Evolutionary conservation across 1,140 invertebrate genomes (phyloP).

Genomic region (Scaptomyza graminum): DNA sequence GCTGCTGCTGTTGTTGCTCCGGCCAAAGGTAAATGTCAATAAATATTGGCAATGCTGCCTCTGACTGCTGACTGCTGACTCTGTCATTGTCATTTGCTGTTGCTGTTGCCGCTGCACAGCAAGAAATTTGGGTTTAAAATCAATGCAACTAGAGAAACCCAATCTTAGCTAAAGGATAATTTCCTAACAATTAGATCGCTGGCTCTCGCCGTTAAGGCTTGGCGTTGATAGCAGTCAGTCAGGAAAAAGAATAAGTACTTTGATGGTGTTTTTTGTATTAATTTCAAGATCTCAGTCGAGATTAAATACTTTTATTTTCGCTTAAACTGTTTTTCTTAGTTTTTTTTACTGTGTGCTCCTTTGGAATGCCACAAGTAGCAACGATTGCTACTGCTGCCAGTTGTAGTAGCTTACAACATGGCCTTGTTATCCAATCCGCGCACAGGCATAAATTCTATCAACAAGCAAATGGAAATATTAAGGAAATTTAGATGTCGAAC

Average conservation of each 20-base stretch:
- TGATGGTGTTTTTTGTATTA: no score
- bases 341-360: neutral
- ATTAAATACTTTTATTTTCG: no score
- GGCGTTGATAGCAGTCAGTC: no score
- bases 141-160: neutral
- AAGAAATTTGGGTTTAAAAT: neutral
- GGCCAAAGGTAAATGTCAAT: constrained; percentile 70
- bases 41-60: constrained; percentile 72
- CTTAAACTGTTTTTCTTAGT: neutral
- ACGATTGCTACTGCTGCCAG: constrained; percentile 12
- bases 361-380: constrained; percentile 55
- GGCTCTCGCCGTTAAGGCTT: no score
- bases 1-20: constrained; percentile 3
- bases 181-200: no score
- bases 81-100: constrained; percentile 9
- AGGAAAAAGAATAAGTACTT: no score
- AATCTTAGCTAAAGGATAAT: no score
- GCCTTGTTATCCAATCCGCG: constrained; percentile 29
- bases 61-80: constrained; percentile 43
- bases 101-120: neutral
- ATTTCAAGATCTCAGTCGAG: no score
- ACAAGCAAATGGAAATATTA: constrained; percentile 77
- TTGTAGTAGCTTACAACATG: neutral
- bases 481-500: constrained; percentile 69
- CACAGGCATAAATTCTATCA: constrained; percentile 72